Percentiles rank a stretch among this genome's conserved stretches.
These are phyloP conservation scores for Meloe dianella DNA, from an alignment of 2,888 invertebrate genomes.

Conservation along the genomic window DNA sequence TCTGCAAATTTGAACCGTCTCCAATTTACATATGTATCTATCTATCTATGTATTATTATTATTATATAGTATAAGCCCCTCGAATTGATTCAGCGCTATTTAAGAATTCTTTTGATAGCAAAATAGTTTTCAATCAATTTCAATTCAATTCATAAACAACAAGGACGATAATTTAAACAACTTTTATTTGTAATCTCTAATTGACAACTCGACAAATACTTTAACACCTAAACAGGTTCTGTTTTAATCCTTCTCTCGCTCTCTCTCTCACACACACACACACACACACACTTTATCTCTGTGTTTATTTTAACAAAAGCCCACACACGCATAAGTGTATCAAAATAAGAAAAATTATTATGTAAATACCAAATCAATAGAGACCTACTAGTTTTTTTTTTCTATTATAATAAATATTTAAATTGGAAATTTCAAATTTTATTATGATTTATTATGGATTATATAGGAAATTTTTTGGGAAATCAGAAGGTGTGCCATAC, in stretches of 20 bases:
- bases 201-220: conserved; percentile 13
- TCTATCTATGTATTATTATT: no score
- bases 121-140: not conserved
- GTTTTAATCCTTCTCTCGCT: not conserved
- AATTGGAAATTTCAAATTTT: conserved; percentile 14
- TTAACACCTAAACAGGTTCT: conserved; percentile 16
- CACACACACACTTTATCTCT: no score
- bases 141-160: not conserved
- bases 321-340: conserved; percentile 14
- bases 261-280: no score
- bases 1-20: not conserved
- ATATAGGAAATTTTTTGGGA: not conserved
- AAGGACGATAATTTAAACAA: not conserved
- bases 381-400: no score
- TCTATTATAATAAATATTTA: conserved; percentile 27
- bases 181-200: conserved; percentile 7
- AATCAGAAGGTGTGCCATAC: not conserved
- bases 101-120: not conserved
- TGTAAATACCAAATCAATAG: conserved; percentile 13
- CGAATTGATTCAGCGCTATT: not conserved
- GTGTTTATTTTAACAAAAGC: conserved; percentile 13
- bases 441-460: not conserved
- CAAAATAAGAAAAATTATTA: conserved; percentile 4
- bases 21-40: no score
- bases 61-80: no score